Evolutionary conservation across 2,888 invertebrate genomes (phyloP).

Genomic region (Thymelicus acteon): DNA sequence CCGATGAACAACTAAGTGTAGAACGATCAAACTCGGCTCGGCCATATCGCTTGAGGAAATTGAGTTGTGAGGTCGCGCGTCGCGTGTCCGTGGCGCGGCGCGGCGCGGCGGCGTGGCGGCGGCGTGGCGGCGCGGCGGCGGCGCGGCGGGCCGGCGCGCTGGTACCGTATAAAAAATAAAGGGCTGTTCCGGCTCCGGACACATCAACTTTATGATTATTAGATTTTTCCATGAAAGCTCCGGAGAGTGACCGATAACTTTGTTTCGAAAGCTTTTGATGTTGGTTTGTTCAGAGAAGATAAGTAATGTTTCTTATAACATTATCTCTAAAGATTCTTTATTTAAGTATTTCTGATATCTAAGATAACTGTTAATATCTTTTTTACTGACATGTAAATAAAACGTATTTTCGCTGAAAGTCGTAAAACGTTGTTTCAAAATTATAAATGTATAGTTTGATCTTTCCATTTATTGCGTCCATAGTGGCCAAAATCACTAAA

Average conservation of each 20-base stretch:
- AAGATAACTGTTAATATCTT: too few relatives aligned
- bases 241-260: slow-evolving; percentile 11
- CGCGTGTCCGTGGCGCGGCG: too few relatives aligned
- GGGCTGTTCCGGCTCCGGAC: slow-evolving; percentile 6
- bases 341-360: too few relatives aligned
- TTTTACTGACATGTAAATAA: too few relatives aligned
- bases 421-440: too few relatives aligned
- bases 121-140: too few relatives aligned
- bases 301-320: neutral
- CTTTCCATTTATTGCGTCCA: too few relatives aligned
- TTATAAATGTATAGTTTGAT: too few relatives aligned
- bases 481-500: too few relatives aligned
- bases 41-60: slow-evolving; percentile 3
- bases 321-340: neutral
- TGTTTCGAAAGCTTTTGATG: slow-evolving; percentile 12
- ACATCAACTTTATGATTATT: slow-evolving; percentile 28
- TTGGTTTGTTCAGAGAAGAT: neutral
- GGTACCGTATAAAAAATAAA: slow-evolving; percentile 22
- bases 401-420: too few relatives aligned
- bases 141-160: neutral
- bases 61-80: neutral
- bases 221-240: slow-evolving; percentile 19
- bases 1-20: neutral
- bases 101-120: too few relatives aligned
- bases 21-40: neutral